Evolutionary conservation across 2,888 invertebrate genomes (phyloP).

Genomic region (Psylliodes chrysocephalus): DNA sequence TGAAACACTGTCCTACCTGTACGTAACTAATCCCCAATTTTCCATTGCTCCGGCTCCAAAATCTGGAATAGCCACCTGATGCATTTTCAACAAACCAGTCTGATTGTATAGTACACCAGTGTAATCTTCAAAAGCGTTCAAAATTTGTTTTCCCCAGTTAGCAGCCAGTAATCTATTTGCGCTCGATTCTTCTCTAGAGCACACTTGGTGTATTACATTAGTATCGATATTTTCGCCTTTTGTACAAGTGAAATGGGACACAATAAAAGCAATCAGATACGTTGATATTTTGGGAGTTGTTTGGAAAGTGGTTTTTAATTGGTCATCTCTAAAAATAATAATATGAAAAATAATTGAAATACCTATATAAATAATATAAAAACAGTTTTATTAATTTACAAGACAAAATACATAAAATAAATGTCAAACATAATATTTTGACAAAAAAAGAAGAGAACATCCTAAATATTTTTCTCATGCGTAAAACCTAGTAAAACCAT

Average conservation of each 20-base stretch:
- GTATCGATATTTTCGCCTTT: slow-evolving; percentile 23
- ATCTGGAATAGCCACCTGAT: slow-evolving; percentile 85
- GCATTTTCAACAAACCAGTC: slow-evolving; percentile 76
- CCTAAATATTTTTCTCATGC: no score
- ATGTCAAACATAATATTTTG: no score
- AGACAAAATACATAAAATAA: no score
- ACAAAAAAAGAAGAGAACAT: no score
- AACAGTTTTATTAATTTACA: no score
- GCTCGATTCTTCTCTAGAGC: slow-evolving; percentile 42
- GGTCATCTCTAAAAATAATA: not conserved
- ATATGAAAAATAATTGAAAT: no score
- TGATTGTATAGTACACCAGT: slow-evolving; percentile 53
- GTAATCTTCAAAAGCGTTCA: slow-evolving; percentile 40
- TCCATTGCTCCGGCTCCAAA: slow-evolving; percentile 90
- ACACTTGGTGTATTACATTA: slow-evolving; percentile 42
- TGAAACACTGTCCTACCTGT: slow-evolving; percentile 70
- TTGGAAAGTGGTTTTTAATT: slow-evolving; percentile 48
- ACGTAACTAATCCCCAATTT: slow-evolving; percentile 90
- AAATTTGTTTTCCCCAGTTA: slow-evolving; percentile 44
- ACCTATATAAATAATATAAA: no score
- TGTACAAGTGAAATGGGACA: slow-evolving; percentile 74
- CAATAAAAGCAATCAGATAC: slow-evolving; percentile 85
- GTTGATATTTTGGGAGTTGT: slow-evolving; percentile 78
- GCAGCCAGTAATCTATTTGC: slow-evolving; percentile 40
- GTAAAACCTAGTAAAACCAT: no score